These are phyloP conservation scores for Aphelenchoides fujianensis DNA, from an alignment of 1,140 invertebrate genomes.

Conservation along the genomic window DNA sequence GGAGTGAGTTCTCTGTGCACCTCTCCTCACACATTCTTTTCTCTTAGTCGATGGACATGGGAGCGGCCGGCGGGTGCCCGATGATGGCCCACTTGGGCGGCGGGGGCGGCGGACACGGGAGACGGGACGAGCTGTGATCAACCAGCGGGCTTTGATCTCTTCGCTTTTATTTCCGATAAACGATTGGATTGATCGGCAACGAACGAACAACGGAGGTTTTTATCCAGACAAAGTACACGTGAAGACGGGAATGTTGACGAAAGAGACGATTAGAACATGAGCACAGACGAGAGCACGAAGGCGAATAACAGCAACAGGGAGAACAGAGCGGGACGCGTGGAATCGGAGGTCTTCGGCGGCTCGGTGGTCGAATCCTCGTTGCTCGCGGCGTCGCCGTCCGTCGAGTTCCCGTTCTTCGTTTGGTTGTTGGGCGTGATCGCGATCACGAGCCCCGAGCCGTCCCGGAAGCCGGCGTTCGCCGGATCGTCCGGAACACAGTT, in stretches of 20 bases:
- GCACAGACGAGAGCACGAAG: background rate
- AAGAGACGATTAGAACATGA: background rate
- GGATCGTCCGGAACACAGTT: conserved; percentile 53
- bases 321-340: background rate
- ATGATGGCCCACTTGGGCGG: conserved; percentile 46
- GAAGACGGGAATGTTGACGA: background rate
- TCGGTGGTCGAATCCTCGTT: background rate
- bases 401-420: background rate
- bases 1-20: background rate
- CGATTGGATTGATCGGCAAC: no score
- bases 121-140: conserved; percentile 42
- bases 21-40: no score
- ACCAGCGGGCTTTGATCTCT: no score
- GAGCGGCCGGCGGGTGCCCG: conserved; percentile 41
- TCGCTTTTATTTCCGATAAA: no score
- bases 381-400: background rate
- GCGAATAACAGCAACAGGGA: background rate
- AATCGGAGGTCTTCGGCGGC: no score
- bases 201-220: background rate
- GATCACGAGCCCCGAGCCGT: conserved; percentile 6
- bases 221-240: background rate
- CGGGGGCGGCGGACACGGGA: conserved; percentile 5
- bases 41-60: conserved; percentile 23
- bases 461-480: conserved; percentile 32
- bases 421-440: conserved; percentile 17